Base-by-base conservation (phyloP, 1,140 invertebrate genomes). In the Temnothorax longispinosus region DNA sequence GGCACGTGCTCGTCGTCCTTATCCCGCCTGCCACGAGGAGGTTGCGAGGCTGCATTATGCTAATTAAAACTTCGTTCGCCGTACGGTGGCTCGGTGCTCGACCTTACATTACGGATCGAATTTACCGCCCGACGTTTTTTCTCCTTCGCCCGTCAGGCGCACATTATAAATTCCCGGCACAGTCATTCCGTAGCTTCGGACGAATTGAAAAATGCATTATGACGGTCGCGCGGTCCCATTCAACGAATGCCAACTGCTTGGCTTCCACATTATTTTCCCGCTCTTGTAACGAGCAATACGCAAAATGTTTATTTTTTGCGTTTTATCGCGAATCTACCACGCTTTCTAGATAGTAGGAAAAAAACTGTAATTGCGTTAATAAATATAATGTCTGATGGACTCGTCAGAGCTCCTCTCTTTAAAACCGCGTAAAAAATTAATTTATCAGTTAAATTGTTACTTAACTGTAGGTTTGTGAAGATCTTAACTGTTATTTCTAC, bases 61-160 rank as follows among this genome's bases (percentile, higher is more conserved):
- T 82, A 82, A 84, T 74, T 84, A 50, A 41, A 60, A 60, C 54
- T 62, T 82, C 27, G 11, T 21, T 44, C 18, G 21, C 10, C 21
- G 21, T 52, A 54, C n/a, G 41, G 13, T 69, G 2, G 21, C 38
- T 41, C n/a, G 41, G 13, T 69, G 2, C 13, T 67, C n/a, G 62
- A 41, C 18, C 47, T 60, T 72, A 54, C 7, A 35, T 6, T 32
- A 18, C 27, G 11, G 38, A 82, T 80, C 62, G 77, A 69, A 69
- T 13, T 8, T 38, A 65, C 18, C 32, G 8, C 15, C 4, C 58
- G 32, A 78, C 13, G 21, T 27, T 62, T 41, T 27, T 41, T 21
- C 27, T 75, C 18, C 18, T 50, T 72, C 27, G 21, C n/a, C 11
- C 32, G 35, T 38, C 11, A 78, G 7, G 2, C 11, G 27, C 3